Conservation (phyloP, 64 coral and sea anemone species). For the Acropora yongei region DNA sequence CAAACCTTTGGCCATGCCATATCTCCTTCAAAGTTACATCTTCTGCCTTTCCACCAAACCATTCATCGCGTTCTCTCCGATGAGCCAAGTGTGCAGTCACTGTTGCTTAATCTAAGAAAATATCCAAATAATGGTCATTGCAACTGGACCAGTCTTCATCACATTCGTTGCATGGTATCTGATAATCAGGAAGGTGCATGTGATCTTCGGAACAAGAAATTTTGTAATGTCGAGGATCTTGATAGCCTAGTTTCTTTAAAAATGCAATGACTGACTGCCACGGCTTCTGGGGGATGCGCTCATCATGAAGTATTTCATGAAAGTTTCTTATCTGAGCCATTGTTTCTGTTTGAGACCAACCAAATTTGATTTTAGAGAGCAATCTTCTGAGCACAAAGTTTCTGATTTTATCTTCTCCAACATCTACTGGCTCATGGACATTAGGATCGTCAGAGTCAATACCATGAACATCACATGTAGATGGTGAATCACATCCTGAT, state of each 20-base stretch:
- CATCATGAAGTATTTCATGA: slow-evolving; percentile 49
- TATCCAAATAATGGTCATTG: slow-evolving; percentile 67
- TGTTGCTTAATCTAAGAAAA: slow-evolving; percentile 48
- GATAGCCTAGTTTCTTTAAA: slow-evolving; percentile 39
- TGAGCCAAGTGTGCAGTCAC: slow-evolving; percentile 60
- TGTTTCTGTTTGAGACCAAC: slow-evolving; percentile 46
- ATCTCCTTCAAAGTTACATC: slow-evolving; percentile 1
- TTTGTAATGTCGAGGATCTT: slow-evolving; percentile 62
- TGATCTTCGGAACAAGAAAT: slow-evolving; percentile 71
- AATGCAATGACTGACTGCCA: slow-evolving; percentile 63
- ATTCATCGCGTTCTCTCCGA: slow-evolving; percentile 63
- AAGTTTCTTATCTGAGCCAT: slow-evolving; percentile 46
- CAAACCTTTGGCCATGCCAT: slow-evolving; percentile 37
- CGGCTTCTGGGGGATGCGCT: slow-evolving; percentile 55
- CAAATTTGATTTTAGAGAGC: slow-evolving; percentile 26
- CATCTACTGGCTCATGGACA: slow-evolving; percentile 1
- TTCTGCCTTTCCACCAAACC: slow-evolving; percentile 36
- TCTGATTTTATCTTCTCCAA: slow-evolving; percentile 6
- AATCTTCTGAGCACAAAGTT: slow-evolving; percentile 48
- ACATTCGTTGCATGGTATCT: slow-evolving; percentile 58
- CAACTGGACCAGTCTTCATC: slow-evolving; percentile 32
- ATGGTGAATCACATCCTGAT: background rate
- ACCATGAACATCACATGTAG: background rate
- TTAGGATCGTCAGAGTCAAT: background rate
- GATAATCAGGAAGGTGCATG: slow-evolving; percentile 51